Evolutionary conservation across 2,797 vertebrate genomes (phyloP).

Genomic region (Rhadinocentrus ornatus): DNA sequence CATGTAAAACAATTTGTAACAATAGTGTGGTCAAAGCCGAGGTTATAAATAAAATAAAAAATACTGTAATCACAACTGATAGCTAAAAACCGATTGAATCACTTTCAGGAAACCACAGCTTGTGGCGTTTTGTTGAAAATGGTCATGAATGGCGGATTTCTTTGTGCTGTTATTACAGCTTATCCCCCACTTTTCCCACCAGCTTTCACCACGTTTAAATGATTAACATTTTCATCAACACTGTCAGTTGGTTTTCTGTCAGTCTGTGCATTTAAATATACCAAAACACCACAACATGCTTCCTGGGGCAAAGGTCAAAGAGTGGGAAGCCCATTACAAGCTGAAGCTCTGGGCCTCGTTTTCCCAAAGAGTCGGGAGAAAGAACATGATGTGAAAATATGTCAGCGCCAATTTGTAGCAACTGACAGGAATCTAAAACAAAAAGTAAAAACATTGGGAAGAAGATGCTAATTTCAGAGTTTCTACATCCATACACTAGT

Average conservation of each 20-base stretch:
- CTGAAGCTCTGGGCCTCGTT: conserved; percentile 39
- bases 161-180: conserved; percentile 41
- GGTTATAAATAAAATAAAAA: background rate
- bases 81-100: background rate
- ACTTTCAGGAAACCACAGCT: conserved; percentile 13
- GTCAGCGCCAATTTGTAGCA: background rate
- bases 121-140: conserved; percentile 23
- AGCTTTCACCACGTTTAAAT: conserved; percentile 72
- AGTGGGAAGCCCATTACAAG: conserved; percentile 60
- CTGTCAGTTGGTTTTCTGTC: conserved; percentile 74
- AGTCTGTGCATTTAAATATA: conserved; percentile 66
- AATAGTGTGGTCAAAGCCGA: background rate
- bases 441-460: background rate
- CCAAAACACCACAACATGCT: conserved; percentile 61
- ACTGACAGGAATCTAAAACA: conserved; percentile 1
- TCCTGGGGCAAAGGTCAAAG: conserved; percentile 72
- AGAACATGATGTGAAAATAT: conserved; percentile 19
- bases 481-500: background rate
- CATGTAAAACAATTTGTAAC: background rate
- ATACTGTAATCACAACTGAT: background rate
- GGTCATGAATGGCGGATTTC: conserved; percentile 41
- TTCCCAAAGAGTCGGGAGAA: conserved; percentile 15
- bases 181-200: conserved; percentile 33
- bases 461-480: background rate
- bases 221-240: conserved; percentile 75